phyloP scores from a whole-genome alignment of 2,797 vertebrate genomes.

The Myiotriccus ornatus region DNA sequence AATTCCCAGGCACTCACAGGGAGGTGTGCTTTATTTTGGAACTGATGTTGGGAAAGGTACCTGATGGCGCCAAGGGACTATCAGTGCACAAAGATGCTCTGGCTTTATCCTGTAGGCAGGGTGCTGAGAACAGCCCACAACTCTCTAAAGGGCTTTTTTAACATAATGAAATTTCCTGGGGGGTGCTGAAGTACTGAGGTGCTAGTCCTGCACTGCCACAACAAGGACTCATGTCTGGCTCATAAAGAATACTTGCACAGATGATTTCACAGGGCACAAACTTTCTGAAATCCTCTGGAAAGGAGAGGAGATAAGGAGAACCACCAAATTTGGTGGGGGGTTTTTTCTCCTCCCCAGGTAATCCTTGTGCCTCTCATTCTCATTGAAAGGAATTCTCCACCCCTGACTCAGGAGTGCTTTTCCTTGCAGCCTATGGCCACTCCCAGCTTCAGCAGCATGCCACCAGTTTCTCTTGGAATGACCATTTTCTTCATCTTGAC shows the following conservation, averaged over 20 bases:
- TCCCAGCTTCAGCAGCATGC: conserved; percentile 15
- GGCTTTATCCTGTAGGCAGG: neutral
- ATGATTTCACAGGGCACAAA: neutral
- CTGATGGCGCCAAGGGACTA: neutral
- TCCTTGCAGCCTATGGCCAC: neutral
- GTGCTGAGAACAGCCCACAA: neutral
- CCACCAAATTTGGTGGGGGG: neutral
- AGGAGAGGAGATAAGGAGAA: neutral
- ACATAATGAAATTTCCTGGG: neutral
- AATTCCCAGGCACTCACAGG: neutral
- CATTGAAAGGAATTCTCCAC: neutral
- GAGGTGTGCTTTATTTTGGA: neutral
- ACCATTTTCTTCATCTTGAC: conserved; percentile 29
- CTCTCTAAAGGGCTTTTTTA: neutral
- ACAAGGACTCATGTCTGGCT: neutral
- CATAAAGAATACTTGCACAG: neutral
- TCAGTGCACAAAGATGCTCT: neutral
- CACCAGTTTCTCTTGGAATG: conserved; percentile 35
- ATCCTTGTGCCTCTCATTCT: neutral
- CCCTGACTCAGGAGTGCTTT: conserved; percentile 18
- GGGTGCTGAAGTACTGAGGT: neutral
- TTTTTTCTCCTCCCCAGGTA: neutral
- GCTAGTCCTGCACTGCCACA: neutral
- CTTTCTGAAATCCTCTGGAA: neutral
- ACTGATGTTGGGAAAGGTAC: neutral